These are phyloP conservation scores for Trichonephila clavipes DNA, from an alignment of 1,140 invertebrate species.

Conservation along the genomic window DNA sequence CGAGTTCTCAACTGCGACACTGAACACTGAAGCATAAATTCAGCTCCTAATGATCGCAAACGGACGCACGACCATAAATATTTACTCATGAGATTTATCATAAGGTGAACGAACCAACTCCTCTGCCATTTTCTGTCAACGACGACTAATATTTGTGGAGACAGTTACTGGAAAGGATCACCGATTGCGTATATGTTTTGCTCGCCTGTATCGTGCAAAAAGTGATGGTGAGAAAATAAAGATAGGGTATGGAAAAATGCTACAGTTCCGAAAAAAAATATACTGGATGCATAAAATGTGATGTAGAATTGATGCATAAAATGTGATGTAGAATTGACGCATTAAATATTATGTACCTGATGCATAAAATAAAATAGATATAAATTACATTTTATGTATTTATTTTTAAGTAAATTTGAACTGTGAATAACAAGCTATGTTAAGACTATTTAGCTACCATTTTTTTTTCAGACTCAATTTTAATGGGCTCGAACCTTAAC, in stretches of 20 bases:
- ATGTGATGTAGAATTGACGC: no score
- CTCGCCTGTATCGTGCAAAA: background rate
- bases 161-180: background rate
- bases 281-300: no score
- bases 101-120: slow-evolving; percentile 4
- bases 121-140: background rate
- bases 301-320: no score
- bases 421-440: no score
- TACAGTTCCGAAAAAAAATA: background rate
- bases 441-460: no score
- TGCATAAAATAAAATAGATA: no score
- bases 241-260: background rate
- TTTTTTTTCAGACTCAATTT: no score
- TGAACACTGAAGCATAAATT: background rate
- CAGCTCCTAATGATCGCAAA: background rate
- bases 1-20: background rate
- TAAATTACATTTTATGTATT: no score
- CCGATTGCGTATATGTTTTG: background rate
- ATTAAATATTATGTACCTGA: no score
- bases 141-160: background rate
- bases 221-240: background rate
- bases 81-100: slow-evolving; percentile 4
- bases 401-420: no score
- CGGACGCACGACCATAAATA: background rate
- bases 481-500: no score